A percentile compares a stretch with the other conserved stretches of the same genome.
These are phyloP conservation scores for Heliangelus exortis DNA, from an alignment of 2,797 vertebrate genomes.

Conservation along the genomic window DNA sequence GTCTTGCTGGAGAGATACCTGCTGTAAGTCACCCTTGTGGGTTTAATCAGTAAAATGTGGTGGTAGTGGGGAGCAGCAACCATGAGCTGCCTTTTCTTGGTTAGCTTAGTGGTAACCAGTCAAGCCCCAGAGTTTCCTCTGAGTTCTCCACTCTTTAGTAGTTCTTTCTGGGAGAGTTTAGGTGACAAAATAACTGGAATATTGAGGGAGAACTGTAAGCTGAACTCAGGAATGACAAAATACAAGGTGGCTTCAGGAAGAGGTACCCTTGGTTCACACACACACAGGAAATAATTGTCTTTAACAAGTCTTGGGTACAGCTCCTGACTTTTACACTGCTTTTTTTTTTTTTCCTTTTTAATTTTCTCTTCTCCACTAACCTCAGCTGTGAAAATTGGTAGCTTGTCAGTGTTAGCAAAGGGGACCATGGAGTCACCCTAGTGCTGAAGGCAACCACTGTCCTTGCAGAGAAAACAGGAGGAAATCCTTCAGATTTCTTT, in stretches of 20 bases:
- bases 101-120: not conserved
- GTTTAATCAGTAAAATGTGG: not conserved
- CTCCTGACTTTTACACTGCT: not conserved
- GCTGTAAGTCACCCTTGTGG: accelerated
- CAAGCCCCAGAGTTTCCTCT: not conserved
- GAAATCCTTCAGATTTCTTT: not conserved
- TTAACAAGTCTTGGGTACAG: not conserved
- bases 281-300: accelerated
- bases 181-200: not conserved
- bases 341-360: not conserved
- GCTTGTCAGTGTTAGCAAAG: not conserved
- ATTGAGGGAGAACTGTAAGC: not conserved
- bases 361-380: not conserved
- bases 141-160: not conserved
- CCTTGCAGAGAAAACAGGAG: not conserved
- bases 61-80: not conserved
- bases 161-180: not conserved
- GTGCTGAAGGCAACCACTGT: not conserved
- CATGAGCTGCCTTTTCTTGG: accelerated
- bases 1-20: not conserved
- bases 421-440: not conserved
- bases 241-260: not conserved
- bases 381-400: not conserved
- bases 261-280: not conserved
- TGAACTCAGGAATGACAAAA: not conserved